phyloP scores from a whole-genome alignment of 1,140 invertebrate species.

The Riptortus pedestris region DNA sequence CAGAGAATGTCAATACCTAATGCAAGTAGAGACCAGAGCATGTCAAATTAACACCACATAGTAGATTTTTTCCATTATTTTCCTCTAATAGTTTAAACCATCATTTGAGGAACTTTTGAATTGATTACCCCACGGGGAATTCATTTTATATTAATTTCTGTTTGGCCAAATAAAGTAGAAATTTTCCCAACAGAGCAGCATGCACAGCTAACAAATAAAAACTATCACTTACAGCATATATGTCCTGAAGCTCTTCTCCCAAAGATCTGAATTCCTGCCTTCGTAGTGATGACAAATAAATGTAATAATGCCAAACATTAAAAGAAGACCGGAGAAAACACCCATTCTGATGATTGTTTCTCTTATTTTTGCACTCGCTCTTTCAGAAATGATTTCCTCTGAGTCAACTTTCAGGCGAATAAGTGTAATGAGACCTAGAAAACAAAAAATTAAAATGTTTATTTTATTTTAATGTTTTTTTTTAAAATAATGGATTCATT shows the following conservation, averaged over 20 bases:
- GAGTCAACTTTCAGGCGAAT: slow-evolving; percentile 66
- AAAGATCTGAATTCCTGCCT: slow-evolving; percentile 57
- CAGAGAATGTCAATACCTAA: too few relatives aligned
- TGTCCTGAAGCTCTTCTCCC: slow-evolving; percentile 60
- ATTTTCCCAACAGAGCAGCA: too few relatives aligned
- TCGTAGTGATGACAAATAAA: slow-evolving; percentile 73
- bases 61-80: too few relatives aligned
- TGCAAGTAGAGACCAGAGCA: too few relatives aligned
- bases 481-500: slow-evolving; percentile 27
- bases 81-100: too few relatives aligned
- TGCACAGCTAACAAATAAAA: too few relatives aligned
- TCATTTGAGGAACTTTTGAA: too few relatives aligned
- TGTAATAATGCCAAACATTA: slow-evolving; percentile 64
- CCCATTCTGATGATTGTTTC: slow-evolving; percentile 71
- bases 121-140: too few relatives aligned
- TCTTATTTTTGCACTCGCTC: slow-evolving; percentile 69
- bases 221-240: slow-evolving; percentile 80
- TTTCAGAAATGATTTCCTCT: slow-evolving; percentile 67
- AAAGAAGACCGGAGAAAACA: slow-evolving; percentile 45
- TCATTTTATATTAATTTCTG: too few relatives aligned
- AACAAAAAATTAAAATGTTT: slow-evolving; percentile 31
- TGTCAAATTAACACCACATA: too few relatives aligned
- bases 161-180: too few relatives aligned
- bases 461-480: slow-evolving; percentile 3
- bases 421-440: slow-evolving; percentile 49